Evolutionary conservation across 2,113 vertebrate species (phyloP), one percentile per base, ranked within the genome.

Genomic region (Phalacrocorax aristotelis): DNA sequence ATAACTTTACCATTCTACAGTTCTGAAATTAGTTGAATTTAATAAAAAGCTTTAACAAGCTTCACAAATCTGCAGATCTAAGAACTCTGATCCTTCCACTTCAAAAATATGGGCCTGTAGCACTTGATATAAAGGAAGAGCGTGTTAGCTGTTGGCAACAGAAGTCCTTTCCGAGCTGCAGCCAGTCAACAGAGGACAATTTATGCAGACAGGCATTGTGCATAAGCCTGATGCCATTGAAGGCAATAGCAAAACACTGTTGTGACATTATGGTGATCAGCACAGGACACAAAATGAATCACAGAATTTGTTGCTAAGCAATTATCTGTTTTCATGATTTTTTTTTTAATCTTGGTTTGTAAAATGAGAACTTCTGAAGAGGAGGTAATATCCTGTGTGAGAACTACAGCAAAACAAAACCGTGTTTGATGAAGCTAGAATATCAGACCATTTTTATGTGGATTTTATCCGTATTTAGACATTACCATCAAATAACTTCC

Each of bases 21-120:
- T 54, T 86, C 75, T 90, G 86, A 92, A 97, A 90, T 92, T 42
- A 93, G 13, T n/a, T 66, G 74, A 76, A 55, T 82, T 81, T 82
- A 71, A 83, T 80, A 79, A 82, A 87, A 89, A 71, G 60, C 40
- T 83, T 75, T 88, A 90, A 82, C 46, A 83, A 62, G 36, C 65
- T 49, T 89, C 83, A 87, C 68, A 93, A 48, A 75, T 78, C 60
- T 68, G 48, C 40, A 76, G 77, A 76, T 89, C 30, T 89, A 55
- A 69, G 74, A 76, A 58, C 65, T 83, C 62, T 91, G 66, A 87
- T 87, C 74, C 54, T 90, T 57, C n/a, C n/a, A 62, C 84, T 95
- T 95, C 64, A 95, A 85, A 94, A 86, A 26, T 30, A 7, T 10
- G 49, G 74, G 61, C 52, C 57, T 83, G 61, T 48, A 91, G 60